These are phyloP conservation scores for Eupithecia vulgata DNA, from an alignment of 2,888 invertebrate genomes.

Conservation along the genomic window DNA sequence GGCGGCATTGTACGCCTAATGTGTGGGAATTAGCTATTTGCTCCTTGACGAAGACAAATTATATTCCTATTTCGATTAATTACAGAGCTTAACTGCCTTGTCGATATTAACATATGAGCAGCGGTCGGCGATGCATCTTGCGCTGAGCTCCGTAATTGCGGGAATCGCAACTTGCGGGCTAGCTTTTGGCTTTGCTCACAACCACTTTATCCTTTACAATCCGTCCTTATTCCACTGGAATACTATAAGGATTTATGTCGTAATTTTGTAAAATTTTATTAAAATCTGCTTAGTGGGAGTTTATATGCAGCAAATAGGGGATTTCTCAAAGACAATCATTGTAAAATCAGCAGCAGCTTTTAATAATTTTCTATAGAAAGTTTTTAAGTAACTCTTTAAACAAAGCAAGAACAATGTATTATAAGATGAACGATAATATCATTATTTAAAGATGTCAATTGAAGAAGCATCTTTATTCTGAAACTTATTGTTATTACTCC, in stretches of 20 bases:
- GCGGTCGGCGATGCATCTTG: conserved; percentile 44
- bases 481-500: conserved; percentile 55
- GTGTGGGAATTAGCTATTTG: conserved; percentile 83
- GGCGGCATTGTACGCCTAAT: conserved; percentile 79
- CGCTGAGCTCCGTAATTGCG: conserved; percentile 33
- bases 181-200: neutral
- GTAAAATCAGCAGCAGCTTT: neutral
- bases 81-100: conserved; percentile 77
- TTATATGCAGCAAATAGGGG: neutral
- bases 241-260: neutral
- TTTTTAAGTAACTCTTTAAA: neutral
- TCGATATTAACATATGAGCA: conserved; percentile 65
- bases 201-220: neutral
- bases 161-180: conserved; percentile 13
- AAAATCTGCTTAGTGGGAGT: neutral
- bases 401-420: neutral
- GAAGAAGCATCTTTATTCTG: conserved; percentile 35
- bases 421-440: neutral
- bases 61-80: conserved; percentile 78
- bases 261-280: neutral
- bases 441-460: conserved; percentile 45
- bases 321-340: neutral
- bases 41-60: conserved; percentile 82
- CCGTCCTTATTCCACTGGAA: neutral
- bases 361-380: neutral